These are phyloP conservation scores for Platycnemis pennipes DNA, from an alignment of 2,888 invertebrate species.

Conservation along the genomic window DNA sequence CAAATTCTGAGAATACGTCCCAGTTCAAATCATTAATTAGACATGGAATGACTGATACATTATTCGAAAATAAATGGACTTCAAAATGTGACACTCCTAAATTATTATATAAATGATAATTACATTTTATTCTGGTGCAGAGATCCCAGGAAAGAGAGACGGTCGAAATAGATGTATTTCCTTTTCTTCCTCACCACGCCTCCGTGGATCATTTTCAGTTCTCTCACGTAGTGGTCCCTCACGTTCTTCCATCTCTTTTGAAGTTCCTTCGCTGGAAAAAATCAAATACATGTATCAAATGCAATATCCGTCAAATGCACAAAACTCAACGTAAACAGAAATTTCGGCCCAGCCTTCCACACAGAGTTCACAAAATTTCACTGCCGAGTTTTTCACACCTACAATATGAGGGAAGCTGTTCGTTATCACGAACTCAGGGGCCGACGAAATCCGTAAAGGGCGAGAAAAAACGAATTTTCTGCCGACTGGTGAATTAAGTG, in stretches of 20 bases:
- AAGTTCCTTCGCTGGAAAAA: not conserved
- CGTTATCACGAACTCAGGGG: no score
- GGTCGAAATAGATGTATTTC: constrained; percentile 15
- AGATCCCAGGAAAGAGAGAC: not conserved
- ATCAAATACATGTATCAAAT: not conserved
- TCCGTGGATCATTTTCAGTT: not conserved
- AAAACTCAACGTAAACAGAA: not conserved
- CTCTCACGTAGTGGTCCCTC: constrained; percentile 8
- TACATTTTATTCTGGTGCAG: constrained; percentile 9
- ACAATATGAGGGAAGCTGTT: no score
- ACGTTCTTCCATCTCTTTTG: constrained; percentile 8
- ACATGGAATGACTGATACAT: no score
- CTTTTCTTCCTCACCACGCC: not conserved
- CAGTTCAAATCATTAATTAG: no score
- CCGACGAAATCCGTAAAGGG: no score
- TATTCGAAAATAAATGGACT: no score
- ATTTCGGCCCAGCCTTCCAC: not conserved
- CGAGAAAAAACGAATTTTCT: no score
- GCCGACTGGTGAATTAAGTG: no score
- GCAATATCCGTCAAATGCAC: not conserved
- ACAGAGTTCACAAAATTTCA: no score
- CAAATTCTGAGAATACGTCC: no score
- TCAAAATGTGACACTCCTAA: no score
- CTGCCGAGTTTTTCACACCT: no score
- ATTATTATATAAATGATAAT: not conserved